Conservation (phyloP, 2,113 vertebrate genomes). For the Calypte anna region DNA sequence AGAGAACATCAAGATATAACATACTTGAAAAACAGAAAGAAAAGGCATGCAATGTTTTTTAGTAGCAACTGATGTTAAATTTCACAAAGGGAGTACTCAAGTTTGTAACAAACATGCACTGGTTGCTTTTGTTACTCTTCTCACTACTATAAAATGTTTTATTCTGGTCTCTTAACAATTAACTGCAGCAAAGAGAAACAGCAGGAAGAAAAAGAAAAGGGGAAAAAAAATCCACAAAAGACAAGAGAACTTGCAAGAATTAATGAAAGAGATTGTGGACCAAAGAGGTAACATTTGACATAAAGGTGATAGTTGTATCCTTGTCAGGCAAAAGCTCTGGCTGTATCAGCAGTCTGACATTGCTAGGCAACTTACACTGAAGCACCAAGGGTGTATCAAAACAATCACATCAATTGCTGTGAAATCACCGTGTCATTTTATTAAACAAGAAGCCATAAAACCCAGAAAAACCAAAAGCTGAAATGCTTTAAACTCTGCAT, state of each 20-base stretch:
- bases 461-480: background rate
- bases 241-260: background rate
- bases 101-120: background rate
- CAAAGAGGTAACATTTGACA: background rate
- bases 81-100: background rate
- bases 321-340: background rate
- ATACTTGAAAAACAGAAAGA: conserved; percentile 6
- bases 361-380: background rate
- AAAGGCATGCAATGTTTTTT: background rate
- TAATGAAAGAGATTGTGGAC: background rate
- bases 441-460: background rate
- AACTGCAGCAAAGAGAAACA: background rate
- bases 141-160: background rate
- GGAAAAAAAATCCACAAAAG: background rate
- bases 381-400: background rate
- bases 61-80: background rate
- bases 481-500: background rate
- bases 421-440: background rate
- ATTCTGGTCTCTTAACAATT: background rate
- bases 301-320: background rate
- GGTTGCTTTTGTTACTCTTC: background rate
- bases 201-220: background rate
- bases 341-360: background rate
- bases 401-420: background rate
- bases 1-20: background rate